These are phyloP conservation scores for Oryzias sinensis DNA, from an alignment of 2,797 vertebrate species.

Conservation along the genomic window DNA sequence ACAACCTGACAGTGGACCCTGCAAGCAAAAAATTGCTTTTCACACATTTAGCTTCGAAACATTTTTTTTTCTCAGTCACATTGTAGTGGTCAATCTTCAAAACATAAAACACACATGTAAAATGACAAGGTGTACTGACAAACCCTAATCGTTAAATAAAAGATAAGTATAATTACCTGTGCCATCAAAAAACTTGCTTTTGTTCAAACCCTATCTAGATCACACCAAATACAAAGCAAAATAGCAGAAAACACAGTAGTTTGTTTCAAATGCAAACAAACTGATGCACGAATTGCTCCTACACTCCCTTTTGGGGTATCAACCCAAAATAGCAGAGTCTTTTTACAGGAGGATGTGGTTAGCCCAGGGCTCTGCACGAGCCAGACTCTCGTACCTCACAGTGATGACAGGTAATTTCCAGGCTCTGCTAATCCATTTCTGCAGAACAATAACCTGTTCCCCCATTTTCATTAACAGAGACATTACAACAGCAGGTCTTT, in stretches of 20 bases:
- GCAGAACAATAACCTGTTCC: conserved; percentile 47
- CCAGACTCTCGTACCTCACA: conserved; percentile 51
- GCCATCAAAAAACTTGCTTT: too few relatives aligned
- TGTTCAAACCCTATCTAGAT: too few relatives aligned
- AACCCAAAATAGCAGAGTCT: conserved; percentile 20
- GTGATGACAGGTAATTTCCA: conserved; percentile 67
- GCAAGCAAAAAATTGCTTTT: background rate
- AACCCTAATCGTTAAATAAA: too few relatives aligned
- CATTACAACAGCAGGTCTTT: conserved; percentile 22
- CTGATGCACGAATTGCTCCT: too few relatives aligned
- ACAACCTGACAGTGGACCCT: too few relatives aligned
- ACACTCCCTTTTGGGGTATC: conserved; percentile 2
- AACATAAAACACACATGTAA: background rate
- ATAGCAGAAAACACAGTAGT: too few relatives aligned
- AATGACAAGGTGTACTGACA: too few relatives aligned
- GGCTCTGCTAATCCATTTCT: conserved; percentile 19
- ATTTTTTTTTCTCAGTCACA: too few relatives aligned
- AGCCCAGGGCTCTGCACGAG: conserved; percentile 34
- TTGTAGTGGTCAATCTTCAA: background rate
- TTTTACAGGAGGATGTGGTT: conserved; percentile 33
- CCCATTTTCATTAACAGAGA: conserved; percentile 45
- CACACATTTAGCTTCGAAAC: too few relatives aligned
- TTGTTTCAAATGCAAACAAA: too few relatives aligned
- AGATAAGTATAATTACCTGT: too few relatives aligned
- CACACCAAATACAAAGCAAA: too few relatives aligned